Conservation (phyloP, 2,113 vertebrate species). For the Cnemophilus loriae region DNA sequence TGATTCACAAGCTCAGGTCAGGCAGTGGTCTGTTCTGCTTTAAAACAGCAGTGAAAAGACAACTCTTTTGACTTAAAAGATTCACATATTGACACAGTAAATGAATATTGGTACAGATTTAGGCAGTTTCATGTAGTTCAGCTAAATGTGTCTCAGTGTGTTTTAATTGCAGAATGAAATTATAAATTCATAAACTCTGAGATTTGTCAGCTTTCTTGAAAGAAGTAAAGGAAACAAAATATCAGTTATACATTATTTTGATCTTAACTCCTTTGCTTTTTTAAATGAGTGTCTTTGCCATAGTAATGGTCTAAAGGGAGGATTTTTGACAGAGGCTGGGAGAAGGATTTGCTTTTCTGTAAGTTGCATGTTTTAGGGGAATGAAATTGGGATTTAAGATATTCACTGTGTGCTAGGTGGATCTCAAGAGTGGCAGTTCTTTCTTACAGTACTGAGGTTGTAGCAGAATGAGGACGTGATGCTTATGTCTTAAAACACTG, state of each 20-base stretch:
- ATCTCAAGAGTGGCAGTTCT: background rate
- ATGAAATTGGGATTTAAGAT: background rate
- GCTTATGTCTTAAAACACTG: background rate
- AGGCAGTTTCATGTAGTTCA: background rate
- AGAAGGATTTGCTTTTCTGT: background rate
- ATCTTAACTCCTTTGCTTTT: background rate
- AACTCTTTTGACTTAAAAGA: background rate
- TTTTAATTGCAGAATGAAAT: background rate
- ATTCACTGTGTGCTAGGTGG: background rate
- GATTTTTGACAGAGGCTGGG: background rate
- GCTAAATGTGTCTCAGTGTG: background rate
- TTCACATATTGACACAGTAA: rapidly evolving
- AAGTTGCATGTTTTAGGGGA: background rate
- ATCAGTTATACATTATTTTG: background rate
- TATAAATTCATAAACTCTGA: background rate
- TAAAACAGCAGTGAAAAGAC: background rate
- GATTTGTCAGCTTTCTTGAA: background rate
- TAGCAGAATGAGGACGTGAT: background rate
- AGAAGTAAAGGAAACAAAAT: background rate
- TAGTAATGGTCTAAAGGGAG: background rate
- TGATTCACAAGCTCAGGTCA: background rate
- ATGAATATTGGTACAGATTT: background rate
- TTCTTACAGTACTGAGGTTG: background rate
- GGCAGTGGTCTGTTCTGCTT: background rate
- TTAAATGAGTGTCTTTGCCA: background rate